phyloP scores from a whole-genome alignment of 2,113 vertebrate genomes.

The Aegotheles bennettii region DNA sequence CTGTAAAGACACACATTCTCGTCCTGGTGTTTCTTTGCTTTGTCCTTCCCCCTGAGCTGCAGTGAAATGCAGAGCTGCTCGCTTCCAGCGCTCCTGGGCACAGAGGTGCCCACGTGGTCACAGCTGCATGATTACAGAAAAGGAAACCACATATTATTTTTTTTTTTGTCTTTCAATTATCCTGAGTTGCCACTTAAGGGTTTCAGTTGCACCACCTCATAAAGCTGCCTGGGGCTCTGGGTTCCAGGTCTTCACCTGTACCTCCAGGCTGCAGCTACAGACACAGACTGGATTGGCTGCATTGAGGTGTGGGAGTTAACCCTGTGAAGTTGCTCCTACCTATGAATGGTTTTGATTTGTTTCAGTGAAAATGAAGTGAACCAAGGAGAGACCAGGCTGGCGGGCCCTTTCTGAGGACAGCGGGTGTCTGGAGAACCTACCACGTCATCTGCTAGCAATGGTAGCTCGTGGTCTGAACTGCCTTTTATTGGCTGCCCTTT shows the following conservation, averaged over 20 bases:
- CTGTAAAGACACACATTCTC: background rate
- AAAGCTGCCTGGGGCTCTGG: background rate
- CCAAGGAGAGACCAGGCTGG: background rate
- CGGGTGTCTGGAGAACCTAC: background rate
- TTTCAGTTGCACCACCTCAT: background rate
- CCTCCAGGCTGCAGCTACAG: background rate
- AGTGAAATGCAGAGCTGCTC: background rate
- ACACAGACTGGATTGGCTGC: background rate
- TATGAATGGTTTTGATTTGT: background rate
- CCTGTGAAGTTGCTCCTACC: background rate
- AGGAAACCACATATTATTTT: background rate
- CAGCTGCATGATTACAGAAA: background rate
- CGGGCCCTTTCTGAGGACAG: background rate
- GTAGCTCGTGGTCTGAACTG: background rate
- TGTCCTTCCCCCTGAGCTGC: background rate
- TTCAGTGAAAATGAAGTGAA: background rate
- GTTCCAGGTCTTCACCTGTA: background rate
- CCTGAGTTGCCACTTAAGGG: background rate
- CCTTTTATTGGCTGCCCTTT: background rate
- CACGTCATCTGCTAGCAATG: background rate
- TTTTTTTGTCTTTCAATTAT: background rate
- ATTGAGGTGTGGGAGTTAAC: background rate
- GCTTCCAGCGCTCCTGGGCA: rapidly evolving
- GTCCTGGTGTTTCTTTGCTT: background rate
- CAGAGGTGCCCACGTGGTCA: background rate